phyloP scores from a whole-genome alignment of 2,888 invertebrate species.

The Papilio protenor region DNA sequence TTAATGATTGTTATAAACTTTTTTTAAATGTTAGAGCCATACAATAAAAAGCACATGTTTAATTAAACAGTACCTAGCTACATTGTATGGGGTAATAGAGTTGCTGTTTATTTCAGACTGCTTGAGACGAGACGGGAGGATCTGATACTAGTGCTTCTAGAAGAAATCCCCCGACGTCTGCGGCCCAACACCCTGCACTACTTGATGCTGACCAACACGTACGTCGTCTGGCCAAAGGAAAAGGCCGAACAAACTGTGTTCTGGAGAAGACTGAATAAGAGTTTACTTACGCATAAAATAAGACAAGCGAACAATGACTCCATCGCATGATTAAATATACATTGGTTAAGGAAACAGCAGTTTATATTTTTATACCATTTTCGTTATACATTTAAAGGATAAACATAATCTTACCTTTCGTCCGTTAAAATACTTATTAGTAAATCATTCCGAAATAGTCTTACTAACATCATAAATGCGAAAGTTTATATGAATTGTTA shows the following conservation, averaged over 20 bases:
- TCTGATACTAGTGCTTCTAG: slow-evolving; percentile 86
- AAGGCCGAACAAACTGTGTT: slow-evolving; percentile 64
- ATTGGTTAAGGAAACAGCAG: not conserved
- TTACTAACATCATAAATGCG: no score
- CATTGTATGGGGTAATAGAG: no score
- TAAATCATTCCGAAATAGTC: no score
- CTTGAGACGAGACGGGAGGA: slow-evolving; percentile 86
- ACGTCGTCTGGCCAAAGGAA: slow-evolving; percentile 86
- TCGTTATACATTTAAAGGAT: no score
- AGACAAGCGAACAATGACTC: slow-evolving; percentile 63
- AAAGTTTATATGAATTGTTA: no score
- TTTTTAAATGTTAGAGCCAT: no score
- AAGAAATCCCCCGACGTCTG: slow-evolving; percentile 85
- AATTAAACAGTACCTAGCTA: no score
- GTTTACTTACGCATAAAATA: slow-evolving; percentile 61
- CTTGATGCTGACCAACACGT: slow-evolving; percentile 88
- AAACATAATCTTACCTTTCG: not conserved
- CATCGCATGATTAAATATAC: slow-evolving; percentile 56
- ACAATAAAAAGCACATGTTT: no score
- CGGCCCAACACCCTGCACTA: slow-evolving; percentile 87
- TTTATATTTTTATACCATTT: not conserved
- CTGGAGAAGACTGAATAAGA: slow-evolving; percentile 77
- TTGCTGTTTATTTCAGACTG: slow-evolving; percentile 67
- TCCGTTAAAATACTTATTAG: not conserved
- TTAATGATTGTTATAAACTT: no score